Conservation (phyloP, 2,797 vertebrate species). For the Lithobates sylvaticus region DNA sequence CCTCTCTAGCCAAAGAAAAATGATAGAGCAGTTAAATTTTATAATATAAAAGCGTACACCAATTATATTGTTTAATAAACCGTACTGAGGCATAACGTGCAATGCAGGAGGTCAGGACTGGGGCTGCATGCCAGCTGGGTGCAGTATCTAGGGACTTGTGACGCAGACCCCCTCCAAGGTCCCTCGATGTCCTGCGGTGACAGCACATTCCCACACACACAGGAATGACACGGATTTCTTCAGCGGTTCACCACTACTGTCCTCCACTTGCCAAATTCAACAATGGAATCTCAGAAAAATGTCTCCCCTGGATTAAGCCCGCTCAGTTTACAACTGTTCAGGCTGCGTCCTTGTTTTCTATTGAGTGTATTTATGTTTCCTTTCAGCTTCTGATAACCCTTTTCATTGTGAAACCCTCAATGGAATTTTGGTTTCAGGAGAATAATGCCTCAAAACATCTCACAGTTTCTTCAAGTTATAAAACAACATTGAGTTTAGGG, state of each 20-base stretch:
- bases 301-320: slow-evolving; percentile 23
- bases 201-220: slow-evolving; percentile 44
- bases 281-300: slow-evolving; percentile 40
- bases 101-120: not conserved
- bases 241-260: slow-evolving; percentile 47
- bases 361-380: slow-evolving; percentile 29
- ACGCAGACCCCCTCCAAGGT: slow-evolving; percentile 27
- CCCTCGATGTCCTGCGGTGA: not conserved
- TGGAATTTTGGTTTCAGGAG: slow-evolving; percentile 31
- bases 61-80: slow-evolving; percentile 3
- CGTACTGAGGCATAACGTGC: not conserved
- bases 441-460: slow-evolving; percentile 32
- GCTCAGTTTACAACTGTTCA: slow-evolving; percentile 17
- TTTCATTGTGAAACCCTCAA: slow-evolving; percentile 36
- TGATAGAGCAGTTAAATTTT: not conserved
- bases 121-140: not conserved
- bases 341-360: slow-evolving; percentile 1
- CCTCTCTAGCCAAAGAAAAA: not conserved
- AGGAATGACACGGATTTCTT: slow-evolving; percentile 43
- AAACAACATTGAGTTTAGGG: slow-evolving; percentile 38
- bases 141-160: not conserved
- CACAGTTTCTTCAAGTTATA: slow-evolving; percentile 27
- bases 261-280: slow-evolving; percentile 47
- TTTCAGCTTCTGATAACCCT: slow-evolving; percentile 10
- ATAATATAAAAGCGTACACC: not conserved